These are phyloP conservation scores for Propithecus coquereli DNA, from an alignment of 2,113 vertebrate genomes.

Conservation along the genomic window DNA sequence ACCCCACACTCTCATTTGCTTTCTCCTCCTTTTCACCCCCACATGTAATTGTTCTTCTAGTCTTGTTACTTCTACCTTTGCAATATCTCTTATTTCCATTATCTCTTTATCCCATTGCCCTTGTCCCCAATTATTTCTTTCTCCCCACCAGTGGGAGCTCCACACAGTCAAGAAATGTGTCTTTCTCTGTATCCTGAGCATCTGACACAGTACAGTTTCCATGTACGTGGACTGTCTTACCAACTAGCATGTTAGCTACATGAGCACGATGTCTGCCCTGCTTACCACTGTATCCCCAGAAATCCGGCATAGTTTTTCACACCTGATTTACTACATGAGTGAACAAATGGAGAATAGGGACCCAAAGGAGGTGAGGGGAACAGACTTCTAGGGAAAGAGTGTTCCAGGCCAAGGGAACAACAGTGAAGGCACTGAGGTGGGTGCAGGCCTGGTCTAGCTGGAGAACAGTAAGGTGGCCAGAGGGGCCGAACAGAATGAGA, in stretches of 20 bases:
- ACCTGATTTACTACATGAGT: neutral
- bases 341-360: neutral
- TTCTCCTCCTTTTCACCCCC: neutral
- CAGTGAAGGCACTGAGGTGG: neutral
- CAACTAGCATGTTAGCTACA: neutral
- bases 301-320: neutral
- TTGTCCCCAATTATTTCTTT: neutral
- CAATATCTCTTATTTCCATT: neutral
- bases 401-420: neutral
- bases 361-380: neutral
- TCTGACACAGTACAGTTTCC: neutral
- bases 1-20: neutral
- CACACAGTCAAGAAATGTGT: neutral
- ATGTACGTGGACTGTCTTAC: neutral
- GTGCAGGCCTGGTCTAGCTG: neutral
- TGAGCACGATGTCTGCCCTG: neutral
- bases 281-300: neutral
- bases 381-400: neutral
- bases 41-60: neutral
- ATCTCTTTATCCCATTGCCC: neutral
- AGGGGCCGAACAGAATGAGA: neutral
- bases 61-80: neutral
- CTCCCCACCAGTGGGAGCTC: neutral
- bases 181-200: neutral
- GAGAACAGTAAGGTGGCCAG: neutral